Base-by-base conservation (phyloP, 2,888 invertebrate genomes). In the Campoplex capitator region DNA sequence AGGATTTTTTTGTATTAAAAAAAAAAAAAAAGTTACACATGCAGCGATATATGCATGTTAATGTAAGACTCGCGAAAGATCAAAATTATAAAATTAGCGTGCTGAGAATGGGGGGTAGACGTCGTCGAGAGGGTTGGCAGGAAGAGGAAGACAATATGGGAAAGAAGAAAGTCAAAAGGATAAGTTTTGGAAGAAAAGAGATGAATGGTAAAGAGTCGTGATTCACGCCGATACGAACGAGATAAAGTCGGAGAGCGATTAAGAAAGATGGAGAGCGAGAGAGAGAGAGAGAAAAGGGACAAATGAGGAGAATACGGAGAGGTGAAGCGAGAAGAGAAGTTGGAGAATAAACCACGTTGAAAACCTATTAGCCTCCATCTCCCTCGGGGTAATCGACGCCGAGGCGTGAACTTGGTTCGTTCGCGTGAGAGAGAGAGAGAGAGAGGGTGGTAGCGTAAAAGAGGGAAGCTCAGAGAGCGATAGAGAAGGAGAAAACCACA, bases 291-390 rank as follows among this genome's bases (percentile, higher is more conserved):
- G 58, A 35, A 28, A 3, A 11, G 13, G 45, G 23, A 48, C 18
- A 71, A 6, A 32, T 35, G 38, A 28, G 51, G 42, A n/a, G 67
- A 62, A 67, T 13, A 28, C 48, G 18, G 75, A 45, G 45, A 45
- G 13, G 45, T 45, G 45, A 45, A 45, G 45, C 56, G 77, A 62
- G 54, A 62, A 23, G 79, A 70, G 79, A 67, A 45, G 45, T 32
- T 54, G 56, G 56, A 76, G 82, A 74, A 86, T 83, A 70, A 83
- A 83, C 75, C 78, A 84, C 79, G 87, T 75, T 83, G 84, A 84
- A 87, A 87, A 84, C 75, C 87, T 84, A 87, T 87, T 84, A 87
- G 89, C 87, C 88, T 81, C 90, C 91, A 91, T 91, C 89, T 90
- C 87, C 85, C 89, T 87, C 71, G 88, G 86, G 84, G 88, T 89